These are phyloP conservation scores for Platygyra sinensis DNA, from an alignment of 64 coral and sea anemone genomes.

Conservation along the genomic window DNA sequence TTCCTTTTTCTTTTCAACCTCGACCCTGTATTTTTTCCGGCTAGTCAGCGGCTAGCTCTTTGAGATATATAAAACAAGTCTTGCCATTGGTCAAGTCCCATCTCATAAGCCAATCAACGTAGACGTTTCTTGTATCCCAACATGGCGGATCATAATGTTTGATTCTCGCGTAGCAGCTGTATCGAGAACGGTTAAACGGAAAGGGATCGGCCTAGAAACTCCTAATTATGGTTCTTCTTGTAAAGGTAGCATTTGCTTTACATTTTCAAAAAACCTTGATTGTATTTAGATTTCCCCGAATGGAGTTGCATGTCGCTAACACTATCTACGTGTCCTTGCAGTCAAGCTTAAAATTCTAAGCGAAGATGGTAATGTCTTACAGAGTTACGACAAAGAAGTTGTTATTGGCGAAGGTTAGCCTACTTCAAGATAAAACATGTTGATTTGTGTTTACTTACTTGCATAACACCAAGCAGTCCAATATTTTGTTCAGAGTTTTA, in stretches of 20 bases:
- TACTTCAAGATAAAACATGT: too few relatives aligned
- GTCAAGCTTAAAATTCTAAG: constrained; percentile 49
- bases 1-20: neutral
- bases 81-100: neutral
- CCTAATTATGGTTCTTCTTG: constrained; percentile 64
- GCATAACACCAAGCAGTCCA: too few relatives aligned
- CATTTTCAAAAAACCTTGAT: neutral
- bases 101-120: neutral
- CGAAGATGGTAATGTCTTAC: constrained; percentile 42
- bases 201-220: constrained; percentile 70
- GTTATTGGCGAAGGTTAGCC: constrained; percentile 72
- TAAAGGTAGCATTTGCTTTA: constrained; percentile 2
- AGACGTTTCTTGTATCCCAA: neutral
- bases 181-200: constrained; percentile 24
- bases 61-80: neutral
- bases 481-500: too few relatives aligned
- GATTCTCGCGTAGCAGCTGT: neutral
- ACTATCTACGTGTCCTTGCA: neutral
- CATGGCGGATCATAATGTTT: neutral
- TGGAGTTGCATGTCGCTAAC: neutral
- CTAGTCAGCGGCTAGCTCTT: too few relatives aligned
- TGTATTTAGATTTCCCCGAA: neutral
- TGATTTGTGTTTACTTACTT: too few relatives aligned
- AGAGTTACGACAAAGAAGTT: constrained; percentile 33
- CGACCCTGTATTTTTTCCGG: too few relatives aligned